phyloP scores from a whole-genome alignment of 2,888 invertebrate species.

The Mylabris sibirica region DNA sequence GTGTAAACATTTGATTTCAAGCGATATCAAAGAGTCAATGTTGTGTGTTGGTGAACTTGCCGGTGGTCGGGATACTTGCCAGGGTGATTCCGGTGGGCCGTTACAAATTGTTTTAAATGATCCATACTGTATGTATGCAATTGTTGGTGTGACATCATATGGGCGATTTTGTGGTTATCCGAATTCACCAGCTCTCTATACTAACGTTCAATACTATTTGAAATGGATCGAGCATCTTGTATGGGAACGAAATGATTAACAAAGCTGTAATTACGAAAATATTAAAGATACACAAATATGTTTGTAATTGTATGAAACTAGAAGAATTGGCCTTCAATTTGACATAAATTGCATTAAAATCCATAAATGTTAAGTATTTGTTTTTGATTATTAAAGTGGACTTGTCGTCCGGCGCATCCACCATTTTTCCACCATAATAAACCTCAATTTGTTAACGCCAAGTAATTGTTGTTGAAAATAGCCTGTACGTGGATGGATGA shows the following conservation, averaged over 20 bases:
- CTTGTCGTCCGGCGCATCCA: not conserved
- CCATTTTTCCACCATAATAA: not conserved
- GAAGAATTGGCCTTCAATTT: too few species aligned
- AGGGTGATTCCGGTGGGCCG: slow-evolving; percentile 43
- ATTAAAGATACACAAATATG: too few species aligned
- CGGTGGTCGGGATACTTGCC: slow-evolving; percentile 38
- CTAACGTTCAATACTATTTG: slow-evolving; percentile 59
- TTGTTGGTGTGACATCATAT: slow-evolving; percentile 62
- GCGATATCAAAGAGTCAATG: slow-evolving; percentile 7
- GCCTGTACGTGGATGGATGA: too few species aligned
- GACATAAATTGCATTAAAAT: too few species aligned
- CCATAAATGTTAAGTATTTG: too few species aligned
- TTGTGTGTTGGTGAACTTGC: slow-evolving; percentile 35
- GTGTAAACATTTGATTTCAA: not conserved
- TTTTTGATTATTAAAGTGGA: too few species aligned
- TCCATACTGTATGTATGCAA: slow-evolving; percentile 60
- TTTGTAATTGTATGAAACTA: too few species aligned
- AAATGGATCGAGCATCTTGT: slow-evolving; percentile 62
- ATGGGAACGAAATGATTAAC: slow-evolving; percentile 47
- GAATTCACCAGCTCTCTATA: slow-evolving; percentile 60
- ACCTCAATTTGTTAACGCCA: too few species aligned
- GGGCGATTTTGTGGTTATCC: slow-evolving; percentile 58
- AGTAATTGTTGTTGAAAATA: too few species aligned
- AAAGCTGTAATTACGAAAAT: too few species aligned
- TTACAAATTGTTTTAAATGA: slow-evolving; percentile 35